phyloP scores from a whole-genome alignment of 2,113 vertebrate genomes.

The Bagarius yarrelli region DNA sequence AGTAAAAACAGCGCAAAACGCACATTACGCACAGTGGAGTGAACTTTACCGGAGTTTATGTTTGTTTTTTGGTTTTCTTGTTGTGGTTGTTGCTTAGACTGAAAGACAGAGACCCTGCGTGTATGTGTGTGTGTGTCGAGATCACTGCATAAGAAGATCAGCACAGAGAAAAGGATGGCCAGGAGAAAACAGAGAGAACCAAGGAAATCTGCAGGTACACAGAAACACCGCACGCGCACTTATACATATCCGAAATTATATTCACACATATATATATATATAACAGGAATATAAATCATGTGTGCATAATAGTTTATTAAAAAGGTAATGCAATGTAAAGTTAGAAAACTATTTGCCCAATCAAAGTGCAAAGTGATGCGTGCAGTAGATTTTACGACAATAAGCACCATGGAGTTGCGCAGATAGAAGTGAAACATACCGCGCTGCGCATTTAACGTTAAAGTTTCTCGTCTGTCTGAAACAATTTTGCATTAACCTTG shows the following conservation, averaged over 20 bases:
- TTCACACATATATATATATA: not conserved
- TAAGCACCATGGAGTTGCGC: not conserved
- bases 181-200: slow-evolving; percentile 95
- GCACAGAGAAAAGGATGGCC: slow-evolving; percentile 78
- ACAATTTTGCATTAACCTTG: too few species aligned
- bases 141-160: slow-evolving; percentile 80
- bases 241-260: too few species aligned
- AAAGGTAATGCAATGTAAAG: not conserved
- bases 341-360: not conserved
- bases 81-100: not conserved
- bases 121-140: slow-evolving; percentile 42
- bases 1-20: not conserved
- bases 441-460: too few species aligned
- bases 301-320: not conserved
- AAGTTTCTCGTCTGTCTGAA: too few species aligned
- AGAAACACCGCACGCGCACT: slow-evolving; percentile 33
- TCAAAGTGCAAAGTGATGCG: not conserved
- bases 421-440: not conserved
- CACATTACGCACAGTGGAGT: not conserved
- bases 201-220: slow-evolving; percentile 89
- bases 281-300: not conserved
- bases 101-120: not conserved
- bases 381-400: not conserved
- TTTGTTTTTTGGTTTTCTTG: not conserved
- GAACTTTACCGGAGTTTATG: not conserved